Evolutionary conservation across 2,888 invertebrate genomes (phyloP).

Genomic region (Stenoptilia bipunctidactyla): DNA sequence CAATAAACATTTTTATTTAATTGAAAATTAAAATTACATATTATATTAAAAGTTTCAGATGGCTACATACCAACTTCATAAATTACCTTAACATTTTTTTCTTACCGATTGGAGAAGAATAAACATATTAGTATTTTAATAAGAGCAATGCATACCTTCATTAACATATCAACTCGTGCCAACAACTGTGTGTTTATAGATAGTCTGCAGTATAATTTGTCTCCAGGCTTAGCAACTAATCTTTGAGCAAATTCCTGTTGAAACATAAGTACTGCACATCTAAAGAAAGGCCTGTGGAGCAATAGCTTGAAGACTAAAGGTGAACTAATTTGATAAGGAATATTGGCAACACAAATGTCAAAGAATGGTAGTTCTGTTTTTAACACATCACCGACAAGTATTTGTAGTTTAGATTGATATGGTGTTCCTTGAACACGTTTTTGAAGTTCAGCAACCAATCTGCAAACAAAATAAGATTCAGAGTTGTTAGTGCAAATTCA

Average conservation of each 20-base stretch:
- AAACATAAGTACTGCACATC: slow-evolving; percentile 98
- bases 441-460: slow-evolving; percentile 96
- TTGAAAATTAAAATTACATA: too few relatives aligned
- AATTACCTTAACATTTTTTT: too few relatives aligned
- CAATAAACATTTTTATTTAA: too few relatives aligned
- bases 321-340: slow-evolving; percentile 98
- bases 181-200: slow-evolving; percentile 97
- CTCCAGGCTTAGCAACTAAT: slow-evolving; percentile 96
- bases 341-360: slow-evolving; percentile 97
- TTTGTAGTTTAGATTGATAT: slow-evolving; percentile 89
- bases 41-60: too few relatives aligned
- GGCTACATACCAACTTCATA: too few relatives aligned
- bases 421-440: slow-evolving; percentile 95
- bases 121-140: background rate
- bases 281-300: slow-evolving; percentile 84
- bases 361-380: slow-evolving; percentile 96
- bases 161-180: slow-evolving; percentile 93
- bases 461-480: slow-evolving; percentile 30
- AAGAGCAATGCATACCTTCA: slow-evolving; percentile 79
- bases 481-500: too few relatives aligned
- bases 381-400: slow-evolving; percentile 94
- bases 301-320: slow-evolving; percentile 96
- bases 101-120: too few relatives aligned
- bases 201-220: slow-evolving; percentile 95
- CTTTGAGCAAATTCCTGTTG: slow-evolving; percentile 98